Evolutionary conservation across 2,797 vertebrate genomes (phyloP).

Genomic region (Pelodytes ibericus): DNA sequence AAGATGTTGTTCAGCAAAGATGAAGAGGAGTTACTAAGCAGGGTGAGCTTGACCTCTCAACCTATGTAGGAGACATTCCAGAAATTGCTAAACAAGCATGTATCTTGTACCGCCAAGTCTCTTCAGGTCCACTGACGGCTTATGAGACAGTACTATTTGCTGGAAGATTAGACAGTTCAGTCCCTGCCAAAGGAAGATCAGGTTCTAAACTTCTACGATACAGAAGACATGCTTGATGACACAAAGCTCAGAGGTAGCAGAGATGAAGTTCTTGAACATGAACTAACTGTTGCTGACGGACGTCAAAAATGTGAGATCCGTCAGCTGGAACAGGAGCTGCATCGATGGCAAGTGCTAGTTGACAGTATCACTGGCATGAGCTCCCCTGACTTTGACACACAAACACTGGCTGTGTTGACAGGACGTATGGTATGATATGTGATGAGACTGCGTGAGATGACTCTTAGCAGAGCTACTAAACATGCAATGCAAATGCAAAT

Average conservation of each 20-base stretch:
- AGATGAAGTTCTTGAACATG: constrained; percentile 92
- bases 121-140: constrained; percentile 96
- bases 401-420: too few relatives aligned
- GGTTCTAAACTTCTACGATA: constrained; percentile 94
- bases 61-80: constrained; percentile 92
- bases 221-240: constrained; percentile 94
- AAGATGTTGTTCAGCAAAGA: constrained; percentile 93
- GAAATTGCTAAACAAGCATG: constrained; percentile 88
- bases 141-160: constrained; percentile 93
- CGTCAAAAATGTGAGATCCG: too few relatives aligned
- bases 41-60: constrained; percentile 90
- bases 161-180: constrained; percentile 96
- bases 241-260: constrained; percentile 90
- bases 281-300: too few relatives aligned
- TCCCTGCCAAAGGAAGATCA: constrained; percentile 95
- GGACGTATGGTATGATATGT: too few relatives aligned
- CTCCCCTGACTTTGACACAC: too few relatives aligned
- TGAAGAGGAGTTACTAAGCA: constrained; percentile 87
- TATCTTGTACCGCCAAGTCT: constrained; percentile 87
- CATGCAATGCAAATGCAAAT: too few relatives aligned
- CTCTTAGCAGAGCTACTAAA: too few relatives aligned
- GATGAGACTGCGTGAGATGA: too few relatives aligned
- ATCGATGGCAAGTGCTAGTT: too few relatives aligned
- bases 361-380: too few relatives aligned
- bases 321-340: too few relatives aligned